Evolutionary conservation across 2,888 invertebrate species (phyloP).

Genomic region (Ypsolopha sequella): DNA sequence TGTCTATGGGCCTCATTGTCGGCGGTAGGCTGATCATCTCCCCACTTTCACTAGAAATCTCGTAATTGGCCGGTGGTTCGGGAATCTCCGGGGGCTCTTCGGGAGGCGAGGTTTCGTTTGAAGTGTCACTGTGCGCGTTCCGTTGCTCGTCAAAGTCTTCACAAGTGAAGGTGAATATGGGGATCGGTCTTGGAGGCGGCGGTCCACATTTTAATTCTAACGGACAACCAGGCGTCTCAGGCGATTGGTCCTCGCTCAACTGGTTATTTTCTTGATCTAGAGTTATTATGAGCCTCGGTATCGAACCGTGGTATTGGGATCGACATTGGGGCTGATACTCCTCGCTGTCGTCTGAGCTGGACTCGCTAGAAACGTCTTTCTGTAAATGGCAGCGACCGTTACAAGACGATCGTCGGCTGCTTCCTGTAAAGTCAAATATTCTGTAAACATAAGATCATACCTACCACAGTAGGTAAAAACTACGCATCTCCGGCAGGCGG

Average conservation of each 20-base stretch:
- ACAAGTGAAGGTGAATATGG: conserved; percentile 57
- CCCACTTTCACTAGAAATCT: conserved; percentile 41
- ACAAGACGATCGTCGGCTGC: conserved; percentile 35
- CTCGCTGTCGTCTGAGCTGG: conserved; percentile 55
- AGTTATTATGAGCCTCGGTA: conserved; percentile 54
- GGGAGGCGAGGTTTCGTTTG: conserved; percentile 22
- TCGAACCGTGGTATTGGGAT: conserved; percentile 51
- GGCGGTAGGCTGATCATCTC: conserved; percentile 44
- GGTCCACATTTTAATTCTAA: conserved; percentile 29
- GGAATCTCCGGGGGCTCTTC: conserved; percentile 34
- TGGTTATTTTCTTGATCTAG: conserved; percentile 52
- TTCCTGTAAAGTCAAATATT: conserved; percentile 37
- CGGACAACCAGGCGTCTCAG: conserved; percentile 51
- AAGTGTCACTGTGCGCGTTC: conserved; percentile 20
- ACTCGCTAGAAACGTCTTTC: conserved; percentile 51
- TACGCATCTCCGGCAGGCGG: too few relatives aligned
- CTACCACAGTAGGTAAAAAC: neutral
- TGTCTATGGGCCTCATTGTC: conserved; percentile 52
- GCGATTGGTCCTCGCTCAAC: conserved; percentile 45
- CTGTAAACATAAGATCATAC: conserved; percentile 1
- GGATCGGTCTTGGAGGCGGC: conserved; percentile 32
- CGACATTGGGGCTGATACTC: conserved; percentile 27
- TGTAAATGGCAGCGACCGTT: conserved; percentile 35
- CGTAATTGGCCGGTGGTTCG: conserved; percentile 32
- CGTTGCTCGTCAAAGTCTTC: conserved; percentile 48